Base-by-base conservation (phyloP, 2,888 invertebrate genomes). In the Eucera pruinosa region DNA sequence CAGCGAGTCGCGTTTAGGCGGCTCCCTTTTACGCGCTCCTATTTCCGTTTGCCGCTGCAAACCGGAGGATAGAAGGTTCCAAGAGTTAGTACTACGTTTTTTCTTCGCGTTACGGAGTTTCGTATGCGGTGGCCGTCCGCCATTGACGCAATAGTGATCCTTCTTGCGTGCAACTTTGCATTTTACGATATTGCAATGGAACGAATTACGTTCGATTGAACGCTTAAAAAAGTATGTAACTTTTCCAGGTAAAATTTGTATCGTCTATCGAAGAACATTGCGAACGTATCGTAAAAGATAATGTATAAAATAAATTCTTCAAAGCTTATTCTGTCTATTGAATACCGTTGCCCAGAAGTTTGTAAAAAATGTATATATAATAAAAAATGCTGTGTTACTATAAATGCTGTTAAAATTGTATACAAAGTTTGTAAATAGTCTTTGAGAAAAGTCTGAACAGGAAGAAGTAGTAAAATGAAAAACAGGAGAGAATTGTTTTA, bases 1-100 rank as follows among this genome's bases (percentile, higher is more conserved):
- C 70, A 41, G 61, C 55, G 62, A 54, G 72, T 60, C 33, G 67
- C 66, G 74, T 71, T 81, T 69, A 82, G 74, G 66, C 78, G 82
- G 78, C 60, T 11, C 57, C 72, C 72, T 71, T 60, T 81, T 64
- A 81, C 62, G 33, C 27, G 52, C 20, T 57, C 20, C 81, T 66
- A 73, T 66, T 70, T 58, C 81, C 65, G 72, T 65, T n/a, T 71
- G 33, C 55, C 23, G 36, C 39, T 23, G 41, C 0, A 18, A 48
- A 27, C 20, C 48, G 55, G 27, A 48, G 48, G 27, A 36, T 54
- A 36, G 52, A 13, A 52, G 43, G 11, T 43, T 54, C 9, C 25
- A 41, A 33, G 15, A 57, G 52, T 39, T 9, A n/a, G 20, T 9
- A n/a, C 20, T 41, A 23, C 18, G 47, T 33, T 52, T 41, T 41